phyloP scores from a whole-genome alignment of 1,140 invertebrate species.

The Drosophila subobscura region DNA sequence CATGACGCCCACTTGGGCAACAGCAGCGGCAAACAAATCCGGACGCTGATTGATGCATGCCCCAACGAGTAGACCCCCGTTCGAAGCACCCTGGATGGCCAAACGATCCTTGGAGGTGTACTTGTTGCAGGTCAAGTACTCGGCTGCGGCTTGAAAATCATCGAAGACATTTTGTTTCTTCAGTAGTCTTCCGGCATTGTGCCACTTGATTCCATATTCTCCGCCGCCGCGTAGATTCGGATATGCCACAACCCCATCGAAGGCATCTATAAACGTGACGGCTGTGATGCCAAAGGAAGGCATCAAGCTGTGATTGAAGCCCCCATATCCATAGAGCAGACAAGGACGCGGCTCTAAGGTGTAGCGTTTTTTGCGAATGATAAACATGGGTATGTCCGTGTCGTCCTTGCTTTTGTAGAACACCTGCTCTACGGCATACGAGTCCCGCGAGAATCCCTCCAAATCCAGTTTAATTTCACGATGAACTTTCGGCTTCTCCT shows the following conservation, averaged over 20 bases:
- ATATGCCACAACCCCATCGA: conserved; percentile 94
- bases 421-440: conserved; percentile 94
- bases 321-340: conserved; percentile 98
- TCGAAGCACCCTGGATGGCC: conserved; percentile 96
- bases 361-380: conserved; percentile 91
- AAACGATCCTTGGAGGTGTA: conserved; percentile 93
- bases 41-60: conserved; percentile 97
- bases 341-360: conserved; percentile 87
- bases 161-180: conserved; percentile 99
- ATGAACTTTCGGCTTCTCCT: conserved; percentile 87
- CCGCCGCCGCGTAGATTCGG: conserved; percentile 98
- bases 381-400: conserved; percentile 98
- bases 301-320: conserved; percentile 96
- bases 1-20: conserved; percentile 96
- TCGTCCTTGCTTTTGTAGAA: conserved; percentile 98
- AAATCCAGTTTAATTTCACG: conserved; percentile 89
- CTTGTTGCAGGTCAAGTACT: conserved; percentile 92
- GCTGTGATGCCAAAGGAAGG: conserved; percentile 87
- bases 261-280: conserved; percentile 95
- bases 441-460: conserved; percentile 90
- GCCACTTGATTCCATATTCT: conserved; percentile 99
- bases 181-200: conserved; percentile 93
- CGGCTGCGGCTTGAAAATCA: conserved; percentile 96
- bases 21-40: conserved; percentile 95
- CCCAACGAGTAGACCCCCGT: conserved; percentile 97